Base-by-base conservation (phyloP, 1,140 invertebrate species). In the Tetranychus urticae region DNA sequence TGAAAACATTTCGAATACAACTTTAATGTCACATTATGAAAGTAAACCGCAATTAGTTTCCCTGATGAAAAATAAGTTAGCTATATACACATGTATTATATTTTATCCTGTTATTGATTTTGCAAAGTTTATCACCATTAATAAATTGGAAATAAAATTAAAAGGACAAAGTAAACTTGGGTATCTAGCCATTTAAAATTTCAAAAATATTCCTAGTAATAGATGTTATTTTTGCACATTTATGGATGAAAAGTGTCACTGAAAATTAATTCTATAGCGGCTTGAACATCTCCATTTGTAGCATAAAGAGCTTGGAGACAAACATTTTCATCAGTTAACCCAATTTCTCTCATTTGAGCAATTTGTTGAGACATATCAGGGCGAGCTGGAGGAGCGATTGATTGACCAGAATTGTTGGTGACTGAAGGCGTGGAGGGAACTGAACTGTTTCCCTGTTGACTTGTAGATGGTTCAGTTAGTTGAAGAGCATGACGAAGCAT, bases 191-290 rank as follows among this genome's bases (percentile, higher is more conserved):
- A 23, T 23, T 23, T 23, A 23, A 23, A 23, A 23, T 23, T 23
- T 23, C 23, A 23, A 23, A 23, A 23, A 23, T 23, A 23, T 23
- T 23, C 23, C 23, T 23, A 23, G 23, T 23, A 23, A 23, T 23
- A 23, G 23, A 23, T 23, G 23, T 23, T 23, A 23, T 23, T 23
- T 23, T 23, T 23, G 23, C 23, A 23, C 23, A 23, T 42, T 56
- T 36, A 56, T 36, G 34, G 12, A 10, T 56, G 34, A 23, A 56
- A 56, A 56, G 14, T 56, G 12, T 56, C 55, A 56, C 71, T 74
- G 69, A 75, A 76, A 55, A 77, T 72, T 36, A 76, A 68, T 61
- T 75, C 73, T 2, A 76, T 60, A 31, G 75, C 75, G 45, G 72
- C 71, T 50, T 75, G 71, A 8, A 77, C 69, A 62, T 77, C 74